Base-by-base conservation (phyloP, 2,113 vertebrate species). In the Chaenogobius annularis region DNA sequence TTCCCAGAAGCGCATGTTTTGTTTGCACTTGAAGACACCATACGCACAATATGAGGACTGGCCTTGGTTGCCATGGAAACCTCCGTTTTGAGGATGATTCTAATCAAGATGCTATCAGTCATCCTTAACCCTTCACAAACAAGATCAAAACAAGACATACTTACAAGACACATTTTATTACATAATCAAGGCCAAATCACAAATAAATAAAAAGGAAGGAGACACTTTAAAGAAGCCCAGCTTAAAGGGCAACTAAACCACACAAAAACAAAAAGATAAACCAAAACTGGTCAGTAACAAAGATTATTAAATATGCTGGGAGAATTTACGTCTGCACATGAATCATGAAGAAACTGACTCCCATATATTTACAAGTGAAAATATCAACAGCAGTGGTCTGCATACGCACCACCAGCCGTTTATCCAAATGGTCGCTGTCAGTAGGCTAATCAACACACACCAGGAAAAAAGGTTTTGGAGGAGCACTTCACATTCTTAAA, bases 151-250 rank as follows among this genome's bases (percentile, higher is more conserved):
- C 47, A 20, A 48, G 11, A 69, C 20, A 47, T 8, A 26, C 75
- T 78, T 79, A 85, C 83, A 89, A 78, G 84, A 87, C 83, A 88
- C 77, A 77, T 86, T 91, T 91, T 77, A 85, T 88, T 81, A 86
- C 87, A 87, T 80, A 46, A 90, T 90, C 92, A 94, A 93, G 90
- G 89, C 93, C 93, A 94, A 85, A 89, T 95, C 93, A 94, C 94
- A 95, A 94, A 95, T 94, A 94, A 95, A 94, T 93, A 13, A 94
- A 13, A 94, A 92, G 74, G 81, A 89, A 87, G 75, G 88, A 92
- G 76, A 95, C 86, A 93, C 82, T 86, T 90, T 81, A 90, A 92
- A 85, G 20, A 87, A 81, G 83, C 72, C 87, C 76, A 70, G 71
- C 77, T 91, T 75, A 70, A 71, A 89, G 83, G 90, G 71, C 50